Evolutionary conservation across 2,113 vertebrate genomes (phyloP).

Genomic region (Calyptommatus sinebrachiatus): DNA sequence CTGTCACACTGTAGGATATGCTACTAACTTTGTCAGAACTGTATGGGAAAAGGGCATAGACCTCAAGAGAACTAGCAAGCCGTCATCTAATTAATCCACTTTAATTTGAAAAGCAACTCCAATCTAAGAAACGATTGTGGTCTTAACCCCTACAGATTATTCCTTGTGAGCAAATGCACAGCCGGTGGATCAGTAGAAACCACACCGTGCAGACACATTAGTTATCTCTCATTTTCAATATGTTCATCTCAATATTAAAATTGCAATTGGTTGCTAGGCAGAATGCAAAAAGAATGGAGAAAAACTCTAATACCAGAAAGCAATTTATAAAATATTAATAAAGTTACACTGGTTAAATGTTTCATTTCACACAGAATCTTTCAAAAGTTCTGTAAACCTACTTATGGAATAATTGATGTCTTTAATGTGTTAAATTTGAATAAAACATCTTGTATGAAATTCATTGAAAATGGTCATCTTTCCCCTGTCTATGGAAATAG

Average conservation of each 20-base stretch:
- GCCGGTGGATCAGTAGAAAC: neutral
- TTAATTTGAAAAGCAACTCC: neutral
- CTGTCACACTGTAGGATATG: neutral
- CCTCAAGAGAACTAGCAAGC: neutral
- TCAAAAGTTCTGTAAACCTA: neutral
- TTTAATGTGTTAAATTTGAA: neutral
- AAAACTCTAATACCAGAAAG: neutral
- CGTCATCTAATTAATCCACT: neutral
- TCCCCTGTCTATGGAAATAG: neutral
- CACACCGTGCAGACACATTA: neutral
- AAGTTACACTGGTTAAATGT: neutral
- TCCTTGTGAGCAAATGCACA: neutral
- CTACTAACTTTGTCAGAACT: neutral
- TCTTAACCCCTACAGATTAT: neutral
- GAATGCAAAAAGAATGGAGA: neutral
- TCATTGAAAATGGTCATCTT: too few species aligned
- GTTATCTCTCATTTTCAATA: neutral
- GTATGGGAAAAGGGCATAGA: neutral
- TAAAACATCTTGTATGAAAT: neutral
- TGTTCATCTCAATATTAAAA: neutral
- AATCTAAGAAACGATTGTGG: neutral
- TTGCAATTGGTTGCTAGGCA: neutral
- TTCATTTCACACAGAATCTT: neutral
- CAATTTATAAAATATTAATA: neutral
- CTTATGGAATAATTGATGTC: neutral